Base-by-base conservation (phyloP, 2,888 invertebrate genomes). In the Galeruca laticollis region DNA sequence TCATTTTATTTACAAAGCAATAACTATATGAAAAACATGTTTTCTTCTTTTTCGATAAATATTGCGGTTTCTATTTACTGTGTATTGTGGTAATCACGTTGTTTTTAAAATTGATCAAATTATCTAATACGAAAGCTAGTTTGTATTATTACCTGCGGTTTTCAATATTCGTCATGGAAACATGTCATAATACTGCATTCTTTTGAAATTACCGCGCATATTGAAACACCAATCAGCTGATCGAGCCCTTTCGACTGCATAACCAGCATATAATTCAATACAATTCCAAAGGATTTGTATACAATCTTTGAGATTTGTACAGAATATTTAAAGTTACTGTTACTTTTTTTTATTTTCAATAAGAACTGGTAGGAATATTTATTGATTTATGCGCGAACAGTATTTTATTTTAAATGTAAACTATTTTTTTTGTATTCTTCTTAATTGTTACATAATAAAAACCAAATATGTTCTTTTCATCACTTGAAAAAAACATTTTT, bases 151-250 rank as follows among this genome's bases (percentile, higher is more conserved):
- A 67, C 62, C 67, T 70, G 67, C 61, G 67, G 61, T 69, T 69
- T 71, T 56, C 33, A 54, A 40, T 65, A 54, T 69, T 71, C 71
- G 71, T 54, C 71, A 71, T 71, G 68, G 71, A 71, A 71, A 71
- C 71, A 37, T 21, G 33, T 20, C 40, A 52, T 43, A 54, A 31
- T 70, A 57, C 69, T 67, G 69, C 66, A 69, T 64, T 66, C 60
- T 62, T 74, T 74, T 60, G 65, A 74, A 72, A 61, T 67, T 72
- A 52, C 66, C 74, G 74, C 72, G 40, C 21, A 5, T 54, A 43
- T 71, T 69, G 21, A 52, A 67, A 69, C 47, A 21, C 56, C 56
- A 61, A 70, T 66, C 74, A 74, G 74, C 74, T 74, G 74, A 70
- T 70, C 49, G 15, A 56, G 18, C 33, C 35, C 33, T 15, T 56